These are phyloP conservation scores for Eilema sororculum DNA, from an alignment of 2,888 invertebrate genomes.

Conservation along the genomic window DNA sequence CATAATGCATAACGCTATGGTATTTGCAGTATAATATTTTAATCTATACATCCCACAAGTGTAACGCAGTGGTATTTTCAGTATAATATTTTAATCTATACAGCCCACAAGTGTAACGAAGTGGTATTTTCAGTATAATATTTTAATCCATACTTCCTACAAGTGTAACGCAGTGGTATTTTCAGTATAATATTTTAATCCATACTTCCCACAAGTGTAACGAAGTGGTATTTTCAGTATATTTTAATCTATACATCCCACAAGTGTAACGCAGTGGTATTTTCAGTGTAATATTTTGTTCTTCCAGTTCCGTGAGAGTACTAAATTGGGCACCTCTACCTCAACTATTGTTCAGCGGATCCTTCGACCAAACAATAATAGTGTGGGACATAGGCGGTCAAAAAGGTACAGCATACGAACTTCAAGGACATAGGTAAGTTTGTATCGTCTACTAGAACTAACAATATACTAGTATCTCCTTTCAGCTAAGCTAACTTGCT, in stretches of 20 bases:
- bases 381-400: slow-evolving; percentile 99
- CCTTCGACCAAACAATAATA: slow-evolving; percentile 97
- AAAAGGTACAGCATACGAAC: slow-evolving; percentile 98
- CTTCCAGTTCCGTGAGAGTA: slow-evolving; percentile 92
- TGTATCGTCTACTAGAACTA: neutral
- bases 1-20: neutral
- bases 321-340: slow-evolving; percentile 97
- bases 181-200: neutral
- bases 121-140: neutral
- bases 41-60: too few species aligned
- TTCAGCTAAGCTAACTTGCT: too few species aligned
- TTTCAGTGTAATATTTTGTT: slow-evolving; percentile 9
- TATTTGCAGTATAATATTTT: neutral
- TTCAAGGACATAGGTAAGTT: slow-evolving; percentile 95
- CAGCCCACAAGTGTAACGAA: too few species aligned
- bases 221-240: neutral
- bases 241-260: slow-evolving; percentile 21
- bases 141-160: slow-evolving; percentile 20
- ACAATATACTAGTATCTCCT: too few species aligned
- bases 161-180: neutral
- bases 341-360: slow-evolving; percentile 97
- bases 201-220: neutral
- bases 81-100: slow-evolving; percentile 22
- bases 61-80: neutral
- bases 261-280: neutral